Evolutionary conservation across 2,797 vertebrate genomes (phyloP).

Genomic region (Masticophis lateralis): DNA sequence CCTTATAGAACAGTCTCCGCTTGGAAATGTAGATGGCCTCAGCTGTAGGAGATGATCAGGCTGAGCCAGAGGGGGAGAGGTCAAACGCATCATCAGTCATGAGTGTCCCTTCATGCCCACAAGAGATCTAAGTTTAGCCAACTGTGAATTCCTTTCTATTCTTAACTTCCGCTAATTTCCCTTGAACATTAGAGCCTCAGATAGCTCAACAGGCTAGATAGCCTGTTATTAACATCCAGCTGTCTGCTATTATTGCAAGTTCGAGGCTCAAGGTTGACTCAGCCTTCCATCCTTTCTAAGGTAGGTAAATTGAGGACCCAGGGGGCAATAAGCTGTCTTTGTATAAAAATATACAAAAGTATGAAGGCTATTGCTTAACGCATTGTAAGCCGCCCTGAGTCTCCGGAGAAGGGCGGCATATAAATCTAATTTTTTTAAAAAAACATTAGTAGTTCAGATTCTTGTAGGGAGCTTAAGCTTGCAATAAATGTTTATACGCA

Average conservation of each 20-base stretch:
- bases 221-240: too few relatives aligned
- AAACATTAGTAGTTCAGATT: background rate
- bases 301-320: too few relatives aligned
- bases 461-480: background rate
- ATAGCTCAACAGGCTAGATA: too few relatives aligned
- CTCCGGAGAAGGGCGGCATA: too few relatives aligned
- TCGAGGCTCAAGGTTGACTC: too few relatives aligned
- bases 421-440: too few relatives aligned
- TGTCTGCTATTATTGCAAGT: too few relatives aligned
- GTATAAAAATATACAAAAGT: too few relatives aligned
- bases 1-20: background rate
- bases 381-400: too few relatives aligned
- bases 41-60: background rate
- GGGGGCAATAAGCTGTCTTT: too few relatives aligned
- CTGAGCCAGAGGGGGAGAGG: background rate
- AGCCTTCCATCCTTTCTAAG: too few relatives aligned
- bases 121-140: background rate
- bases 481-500: background rate
- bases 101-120: background rate
- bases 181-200: background rate
- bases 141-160: background rate
- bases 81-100: background rate
- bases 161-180: background rate
- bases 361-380: too few relatives aligned
- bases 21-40: background rate